Conservation (phyloP, 2,113 vertebrate species). For the Rhabdomys dilectus region DNA sequence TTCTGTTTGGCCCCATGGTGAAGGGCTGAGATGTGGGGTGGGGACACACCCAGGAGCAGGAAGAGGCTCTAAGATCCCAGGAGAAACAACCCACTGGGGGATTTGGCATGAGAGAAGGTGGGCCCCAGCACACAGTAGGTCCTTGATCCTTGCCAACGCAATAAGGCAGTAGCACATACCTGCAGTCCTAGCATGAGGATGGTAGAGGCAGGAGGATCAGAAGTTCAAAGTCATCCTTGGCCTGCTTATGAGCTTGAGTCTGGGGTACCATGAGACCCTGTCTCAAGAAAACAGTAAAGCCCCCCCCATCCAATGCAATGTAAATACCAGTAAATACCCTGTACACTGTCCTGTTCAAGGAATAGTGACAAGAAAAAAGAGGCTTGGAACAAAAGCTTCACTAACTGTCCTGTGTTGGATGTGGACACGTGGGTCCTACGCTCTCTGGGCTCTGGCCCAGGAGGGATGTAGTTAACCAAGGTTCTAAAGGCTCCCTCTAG, state of each 20-base stretch:
- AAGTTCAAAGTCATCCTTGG: neutral
- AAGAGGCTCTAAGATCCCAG: neutral
- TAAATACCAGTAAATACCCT: neutral
- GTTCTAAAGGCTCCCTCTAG: slow-evolving; percentile 14
- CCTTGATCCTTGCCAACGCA: neutral
- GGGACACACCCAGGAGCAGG: neutral
- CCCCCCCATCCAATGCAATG: neutral
- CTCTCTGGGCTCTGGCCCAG: neutral
- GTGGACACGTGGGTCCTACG: neutral
- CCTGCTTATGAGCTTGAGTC: neutral
- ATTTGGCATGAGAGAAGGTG: neutral
- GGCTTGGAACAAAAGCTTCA: neutral
- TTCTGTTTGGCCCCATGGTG: neutral
- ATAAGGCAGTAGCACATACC: neutral
- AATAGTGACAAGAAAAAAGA: neutral
- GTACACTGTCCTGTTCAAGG: neutral
- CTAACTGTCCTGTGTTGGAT: too few relatives aligned
- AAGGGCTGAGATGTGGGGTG: neutral
- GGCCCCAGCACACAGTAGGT: neutral
- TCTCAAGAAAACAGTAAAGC: neutral
- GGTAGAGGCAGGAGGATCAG: neutral
- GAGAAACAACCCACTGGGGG: neutral
- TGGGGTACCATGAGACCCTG: neutral
- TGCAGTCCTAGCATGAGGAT: neutral
- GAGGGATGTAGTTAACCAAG: neutral